Conservation (phyloP, 2,797 vertebrate species). For the Pseudomugil gertrudae region DNA sequence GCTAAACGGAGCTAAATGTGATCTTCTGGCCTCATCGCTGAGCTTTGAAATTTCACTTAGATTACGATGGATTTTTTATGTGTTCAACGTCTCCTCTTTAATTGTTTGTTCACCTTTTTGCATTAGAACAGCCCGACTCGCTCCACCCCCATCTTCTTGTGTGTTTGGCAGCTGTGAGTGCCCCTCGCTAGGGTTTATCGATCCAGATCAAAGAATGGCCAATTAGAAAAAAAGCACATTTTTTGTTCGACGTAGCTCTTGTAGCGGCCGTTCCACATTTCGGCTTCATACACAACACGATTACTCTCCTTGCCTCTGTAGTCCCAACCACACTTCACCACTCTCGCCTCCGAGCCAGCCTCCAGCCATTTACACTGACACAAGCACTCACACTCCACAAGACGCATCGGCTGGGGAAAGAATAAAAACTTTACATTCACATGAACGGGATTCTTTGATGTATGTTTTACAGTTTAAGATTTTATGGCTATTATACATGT, state of each 20-base stretch:
- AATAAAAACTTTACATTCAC: neutral
- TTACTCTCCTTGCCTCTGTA: conserved; percentile 27
- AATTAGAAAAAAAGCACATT: conserved; percentile 42
- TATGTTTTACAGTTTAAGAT: neutral
- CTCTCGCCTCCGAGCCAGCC: conserved; percentile 27
- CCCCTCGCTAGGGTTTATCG: conserved; percentile 24
- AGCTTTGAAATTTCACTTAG: conserved; percentile 8
- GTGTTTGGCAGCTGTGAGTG: conserved; percentile 9
- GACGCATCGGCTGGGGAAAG: conserved; percentile 20
- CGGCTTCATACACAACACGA: conserved; percentile 39
- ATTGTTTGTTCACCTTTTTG: neutral
- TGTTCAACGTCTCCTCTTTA: conserved; percentile 5
- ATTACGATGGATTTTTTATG: conserved; percentile 11
- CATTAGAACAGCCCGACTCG: neutral
- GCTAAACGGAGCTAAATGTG: conserved; percentile 19
- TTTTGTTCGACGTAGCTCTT: conserved; percentile 14
- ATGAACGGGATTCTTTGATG: neutral
- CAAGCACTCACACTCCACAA: conserved; percentile 48
- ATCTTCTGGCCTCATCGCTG: conserved; percentile 6
- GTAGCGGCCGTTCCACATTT: conserved; percentile 8
- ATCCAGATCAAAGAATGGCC: conserved; percentile 47
- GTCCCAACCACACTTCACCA: conserved; percentile 42
- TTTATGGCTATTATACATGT: neutral
- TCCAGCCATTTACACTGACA: conserved; percentile 48
- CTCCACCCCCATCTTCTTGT: neutral